These are phyloP conservation scores for Perithous albicinctus DNA, from an alignment of 2,888 invertebrate species.

Conservation along the genomic window DNA sequence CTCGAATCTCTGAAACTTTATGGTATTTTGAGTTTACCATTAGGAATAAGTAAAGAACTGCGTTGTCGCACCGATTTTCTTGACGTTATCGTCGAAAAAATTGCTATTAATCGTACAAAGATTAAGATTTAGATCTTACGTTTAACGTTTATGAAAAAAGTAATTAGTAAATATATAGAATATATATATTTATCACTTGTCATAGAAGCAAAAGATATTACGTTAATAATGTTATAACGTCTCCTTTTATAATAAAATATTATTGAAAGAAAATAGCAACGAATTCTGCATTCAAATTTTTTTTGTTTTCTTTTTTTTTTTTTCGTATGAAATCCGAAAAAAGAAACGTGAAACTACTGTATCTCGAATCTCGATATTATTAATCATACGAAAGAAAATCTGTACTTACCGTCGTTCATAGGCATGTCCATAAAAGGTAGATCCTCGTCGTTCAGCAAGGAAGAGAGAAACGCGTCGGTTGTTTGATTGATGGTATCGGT, in stretches of 20 bases:
- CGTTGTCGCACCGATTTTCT: not conserved
- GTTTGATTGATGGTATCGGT: constrained; percentile 90
- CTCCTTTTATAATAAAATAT: constrained; percentile 73
- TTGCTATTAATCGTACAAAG: not conserved
- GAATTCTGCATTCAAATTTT: constrained; percentile 14
- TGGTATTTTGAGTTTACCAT: constrained; percentile 26
- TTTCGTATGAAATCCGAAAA: not conserved
- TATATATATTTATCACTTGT: constrained; percentile 33
- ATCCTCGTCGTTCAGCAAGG: constrained; percentile 95
- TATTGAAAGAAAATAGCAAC: constrained; percentile 9
- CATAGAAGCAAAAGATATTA: constrained; percentile 48
- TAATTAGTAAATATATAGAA: constrained; percentile 4
- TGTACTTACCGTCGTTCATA: constrained; percentile 92
- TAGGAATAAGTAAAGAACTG: constrained; percentile 7
- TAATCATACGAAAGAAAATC: constrained; percentile 51
- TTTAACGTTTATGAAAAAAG: not conserved
- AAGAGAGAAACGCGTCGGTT: constrained; percentile 94
- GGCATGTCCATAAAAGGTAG: constrained; percentile 97
- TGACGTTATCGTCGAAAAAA: not conserved
- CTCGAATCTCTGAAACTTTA: constrained; percentile 15
- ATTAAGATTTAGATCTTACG: not conserved
- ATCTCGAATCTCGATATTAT: constrained; percentile 40
- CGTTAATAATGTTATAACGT: constrained; percentile 73
- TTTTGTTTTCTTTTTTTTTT: constrained; percentile 24
- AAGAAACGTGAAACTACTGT: constrained; percentile 28